Conservation (phyloP, 2,797 vertebrate species). For the Falco naumanni region DNA sequence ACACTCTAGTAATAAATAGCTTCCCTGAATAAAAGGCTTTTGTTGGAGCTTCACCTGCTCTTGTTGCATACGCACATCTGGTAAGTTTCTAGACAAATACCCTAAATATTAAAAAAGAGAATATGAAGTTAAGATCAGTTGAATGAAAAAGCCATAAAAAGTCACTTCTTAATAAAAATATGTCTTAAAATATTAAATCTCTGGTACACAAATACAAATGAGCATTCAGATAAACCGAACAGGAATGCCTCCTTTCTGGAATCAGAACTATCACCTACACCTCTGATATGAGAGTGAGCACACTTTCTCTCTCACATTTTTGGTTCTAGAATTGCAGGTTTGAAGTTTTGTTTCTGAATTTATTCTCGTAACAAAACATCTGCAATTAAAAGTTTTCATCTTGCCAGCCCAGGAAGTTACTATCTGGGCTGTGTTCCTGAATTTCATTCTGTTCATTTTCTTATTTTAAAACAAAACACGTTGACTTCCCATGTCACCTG, state of each 20-base stretch:
- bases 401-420: constrained; percentile 53
- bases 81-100: neutral
- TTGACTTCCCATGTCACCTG: constrained; percentile 46
- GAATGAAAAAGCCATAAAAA: neutral
- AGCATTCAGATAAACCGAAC: neutral
- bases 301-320: neutral
- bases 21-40: constrained; percentile 34
- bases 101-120: constrained; percentile 9
- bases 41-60: constrained; percentile 33
- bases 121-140: neutral
- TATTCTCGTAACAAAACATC: constrained; percentile 44
- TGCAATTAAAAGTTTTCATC: constrained; percentile 50
- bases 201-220: neutral
- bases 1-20: constrained; percentile 9
- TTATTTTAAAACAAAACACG: constrained; percentile 57
- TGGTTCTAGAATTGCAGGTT: neutral
- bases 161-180: neutral
- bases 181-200: neutral
- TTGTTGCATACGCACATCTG: neutral
- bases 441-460: constrained; percentile 59
- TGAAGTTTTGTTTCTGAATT: neutral
- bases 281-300: neutral
- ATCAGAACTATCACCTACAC: neutral
- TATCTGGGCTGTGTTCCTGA: constrained; percentile 22
- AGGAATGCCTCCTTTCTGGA: neutral